Evolutionary conservation across 2,113 vertebrate genomes (phyloP).

Genomic region (Cygnus buccinator): DNA sequence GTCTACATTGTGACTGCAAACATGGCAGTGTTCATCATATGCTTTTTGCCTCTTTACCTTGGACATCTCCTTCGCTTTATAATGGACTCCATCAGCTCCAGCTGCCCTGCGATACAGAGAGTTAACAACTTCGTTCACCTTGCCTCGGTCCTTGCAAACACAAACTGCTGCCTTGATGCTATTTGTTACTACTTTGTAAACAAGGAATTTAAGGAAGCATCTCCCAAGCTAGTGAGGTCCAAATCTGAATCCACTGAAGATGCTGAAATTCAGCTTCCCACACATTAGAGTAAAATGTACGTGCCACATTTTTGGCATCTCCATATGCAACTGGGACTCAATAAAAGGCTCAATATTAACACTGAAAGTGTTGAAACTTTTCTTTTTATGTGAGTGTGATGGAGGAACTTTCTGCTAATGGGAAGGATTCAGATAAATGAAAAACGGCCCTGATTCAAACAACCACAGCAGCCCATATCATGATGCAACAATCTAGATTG

Average conservation of each 20-base stretch:
- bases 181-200: slow-evolving; percentile 73
- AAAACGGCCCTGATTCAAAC: not conserved
- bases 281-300: not conserved
- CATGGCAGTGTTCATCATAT: slow-evolving; percentile 61
- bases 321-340: not conserved
- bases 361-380: not conserved
- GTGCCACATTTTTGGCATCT: fast-evolving
- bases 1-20: slow-evolving; percentile 65
- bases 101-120: not conserved
- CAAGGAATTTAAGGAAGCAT: slow-evolving; percentile 62
- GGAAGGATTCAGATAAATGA: not conserved
- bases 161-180: slow-evolving; percentile 73
- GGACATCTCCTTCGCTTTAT: slow-evolving; percentile 55
- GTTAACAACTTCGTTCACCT: slow-evolving; percentile 43
- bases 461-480: not conserved
- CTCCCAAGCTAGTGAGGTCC: not conserved
- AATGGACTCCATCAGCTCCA: not conserved
- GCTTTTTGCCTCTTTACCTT: slow-evolving; percentile 65
- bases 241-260: not conserved
- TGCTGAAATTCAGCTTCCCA: not conserved
- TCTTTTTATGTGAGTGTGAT: not conserved
- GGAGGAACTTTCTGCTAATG: not conserved
- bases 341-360: not conserved
- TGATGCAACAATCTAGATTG: not conserved
- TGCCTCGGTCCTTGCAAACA: slow-evolving; percentile 30